Evolutionary conservation across 1,140 invertebrate species (phyloP), one percentile per base, ranked within the genome.

Genomic region (Mylabris phalerata): DNA sequence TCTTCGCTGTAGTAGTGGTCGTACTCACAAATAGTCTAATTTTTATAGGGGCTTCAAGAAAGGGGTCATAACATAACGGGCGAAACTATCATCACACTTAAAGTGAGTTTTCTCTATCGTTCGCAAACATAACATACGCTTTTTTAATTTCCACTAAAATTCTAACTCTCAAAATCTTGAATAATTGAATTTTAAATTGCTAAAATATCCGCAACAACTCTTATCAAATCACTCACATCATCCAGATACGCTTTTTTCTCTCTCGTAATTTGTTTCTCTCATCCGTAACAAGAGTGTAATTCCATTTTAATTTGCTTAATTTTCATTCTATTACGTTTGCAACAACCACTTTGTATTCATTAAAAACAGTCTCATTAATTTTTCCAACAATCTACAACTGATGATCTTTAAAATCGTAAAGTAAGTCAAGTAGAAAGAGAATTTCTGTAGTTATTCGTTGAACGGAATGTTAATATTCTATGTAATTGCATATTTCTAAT

Each of bases 11-110:
- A 48, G 52, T 73, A 52, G 51, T 66, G 51, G 32, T 63, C 63
- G 44, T 65, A 64, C 66, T 75, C 73, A 72, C 73, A 71, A 75
- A 73, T 73, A 72, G 75, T 78, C 74, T 78, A 61, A 57, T 77
- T n/a, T 42, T 75, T 72, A 61, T 74, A 92, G 90, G 89, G 86
- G 75, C 87, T 92, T 76, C 88, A 91, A 83, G 88, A 88, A 77
- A 84, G 84, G 74, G 89, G 89, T 65, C 86, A 88, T 85, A 91
- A 92, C 84, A 87, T 92, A 77, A 88, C 88, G 71, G 84, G 88
- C 76, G 84, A 91, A 75, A 89, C 85, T 78, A 85, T 93, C 80
- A 88, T 92, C 72, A 87, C 88, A 75, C 82, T 93, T 64, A 92
- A 92, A 89, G 90, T 93, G 84, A 89, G 89, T 84, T 73, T 57